Evolutionary conservation across 2,113 vertebrate genomes (phyloP).

Genomic region (Cryptotis parvus): DNA sequence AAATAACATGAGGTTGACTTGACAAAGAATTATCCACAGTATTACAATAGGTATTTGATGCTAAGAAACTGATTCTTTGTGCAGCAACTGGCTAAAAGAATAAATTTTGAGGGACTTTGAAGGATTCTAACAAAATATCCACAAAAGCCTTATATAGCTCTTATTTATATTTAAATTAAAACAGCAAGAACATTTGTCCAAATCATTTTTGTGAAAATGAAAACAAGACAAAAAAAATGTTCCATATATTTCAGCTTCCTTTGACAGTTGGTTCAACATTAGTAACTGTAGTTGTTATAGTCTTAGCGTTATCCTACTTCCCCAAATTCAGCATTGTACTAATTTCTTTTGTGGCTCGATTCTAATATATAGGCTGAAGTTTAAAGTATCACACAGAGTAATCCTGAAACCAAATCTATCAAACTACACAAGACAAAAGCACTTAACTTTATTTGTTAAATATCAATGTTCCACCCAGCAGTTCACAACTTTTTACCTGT

Average conservation of each 20-base stretch:
- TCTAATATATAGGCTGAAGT: conserved; percentile 4
- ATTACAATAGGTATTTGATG: conserved; percentile 61
- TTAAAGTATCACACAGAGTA: background rate
- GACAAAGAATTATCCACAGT: conserved; percentile 63
- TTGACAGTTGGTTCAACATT: background rate
- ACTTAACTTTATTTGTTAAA: background rate
- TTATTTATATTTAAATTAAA: conserved; percentile 57
- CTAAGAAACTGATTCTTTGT: conserved; percentile 35
- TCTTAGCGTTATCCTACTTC: background rate
- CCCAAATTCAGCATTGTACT: background rate
- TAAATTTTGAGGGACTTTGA: conserved; percentile 45
- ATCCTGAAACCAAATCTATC: background rate
- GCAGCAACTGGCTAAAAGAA: conserved; percentile 31
- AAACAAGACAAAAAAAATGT: background rate
- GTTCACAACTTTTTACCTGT: background rate
- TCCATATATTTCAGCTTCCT: background rate
- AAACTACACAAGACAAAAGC: background rate
- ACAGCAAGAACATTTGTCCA: background rate
- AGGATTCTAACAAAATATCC: conserved; percentile 35
- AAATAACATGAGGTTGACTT: conserved; percentile 69
- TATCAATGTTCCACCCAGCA: background rate
- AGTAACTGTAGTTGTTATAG: background rate
- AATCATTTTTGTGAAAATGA: conserved; percentile 21
- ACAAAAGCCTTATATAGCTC: background rate
- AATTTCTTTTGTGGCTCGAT: background rate